Base-by-base conservation (phyloP, 2,113 vertebrate species). In the Serilophus lunatus region DNA sequence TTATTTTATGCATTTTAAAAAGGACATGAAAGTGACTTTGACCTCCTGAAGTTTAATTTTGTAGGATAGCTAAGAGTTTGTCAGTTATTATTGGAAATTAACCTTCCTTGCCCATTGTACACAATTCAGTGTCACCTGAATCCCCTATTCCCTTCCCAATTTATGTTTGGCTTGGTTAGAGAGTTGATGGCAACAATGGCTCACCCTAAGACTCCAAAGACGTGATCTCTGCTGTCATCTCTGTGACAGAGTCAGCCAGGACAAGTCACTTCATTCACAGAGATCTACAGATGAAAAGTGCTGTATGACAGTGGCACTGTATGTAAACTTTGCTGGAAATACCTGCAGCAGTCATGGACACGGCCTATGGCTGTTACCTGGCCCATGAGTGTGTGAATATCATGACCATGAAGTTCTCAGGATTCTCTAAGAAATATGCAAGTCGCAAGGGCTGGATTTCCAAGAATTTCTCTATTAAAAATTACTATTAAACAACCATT, bases 321-420 rank as follows among this genome's bases (percentile, higher is more conserved):
- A 13, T 3, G 1, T 7, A 70, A 80, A 12, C 3, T 57, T 47
- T 56, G 10, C 25, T 42, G 18, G 5, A 36, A 29, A 42, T 13
- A 60, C 13, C 38, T 25, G 5, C 13, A 85, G 47, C 18, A 60
- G 40, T 25, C 40, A 47, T 7, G 4, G 24, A 38, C 19, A 8
- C 5, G 23, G 24, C 6, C 4, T 35, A 13, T 13, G 47, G 15
- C 19, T 4, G 4, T 6, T 15, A 59, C 17, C 5, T 13, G 29
- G 0, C 4, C 13, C 19, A 4, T 2, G 1, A 2, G 1, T 31
- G 6, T 12, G 14, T 28, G 38, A 49, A 64, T 16, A 10, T 35
- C 3, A 0, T 35, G 70, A 47, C 4, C 5, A 1, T 3, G 8
- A 17, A 4, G 14, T 7, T 82, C 28, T 38, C 2, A 0, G 9